A percentile compares a stretch with the other conserved stretches of the same genome.
These are phyloP conservation scores for Acridotheres tristis DNA, from an alignment of 2,797 vertebrate genomes.

Conservation along the genomic window DNA sequence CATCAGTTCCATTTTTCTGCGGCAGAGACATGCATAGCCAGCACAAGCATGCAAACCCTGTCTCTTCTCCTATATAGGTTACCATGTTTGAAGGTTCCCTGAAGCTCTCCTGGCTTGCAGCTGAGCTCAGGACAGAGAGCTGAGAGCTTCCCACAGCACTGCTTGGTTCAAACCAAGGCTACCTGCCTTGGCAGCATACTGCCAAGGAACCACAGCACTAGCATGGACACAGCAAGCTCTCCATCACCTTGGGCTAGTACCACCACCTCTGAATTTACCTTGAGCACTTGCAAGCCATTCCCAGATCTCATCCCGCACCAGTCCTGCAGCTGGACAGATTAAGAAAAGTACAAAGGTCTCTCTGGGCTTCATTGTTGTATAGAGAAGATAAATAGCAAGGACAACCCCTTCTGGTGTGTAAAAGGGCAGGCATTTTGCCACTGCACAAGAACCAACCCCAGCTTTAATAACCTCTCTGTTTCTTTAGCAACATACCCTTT, in stretches of 20 bases:
- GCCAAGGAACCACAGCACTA: background rate
- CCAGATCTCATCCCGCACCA: background rate
- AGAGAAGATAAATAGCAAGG: background rate
- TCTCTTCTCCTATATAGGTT: background rate
- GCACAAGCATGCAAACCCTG: background rate
- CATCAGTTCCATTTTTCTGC: background rate
- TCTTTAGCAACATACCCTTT: background rate
- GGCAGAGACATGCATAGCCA: background rate
- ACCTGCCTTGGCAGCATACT: background rate
- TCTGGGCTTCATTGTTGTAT: background rate
- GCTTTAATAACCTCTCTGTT: background rate
- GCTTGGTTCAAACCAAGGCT: background rate
- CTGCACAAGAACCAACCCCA: background rate
- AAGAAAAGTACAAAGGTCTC: background rate
- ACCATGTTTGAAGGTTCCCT: background rate
- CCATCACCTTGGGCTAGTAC: background rate
- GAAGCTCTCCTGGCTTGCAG: rapidly evolving
- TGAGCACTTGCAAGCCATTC: background rate
- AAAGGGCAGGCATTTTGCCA: background rate
- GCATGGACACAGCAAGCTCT: background rate
- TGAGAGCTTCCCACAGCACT: background rate
- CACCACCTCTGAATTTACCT: background rate
- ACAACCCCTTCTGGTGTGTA: background rate
- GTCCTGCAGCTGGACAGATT: background rate
- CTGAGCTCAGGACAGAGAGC: background rate